Base-by-base conservation (phyloP, 2,113 vertebrate genomes). In the Ctenodactylus gundi region DNA sequence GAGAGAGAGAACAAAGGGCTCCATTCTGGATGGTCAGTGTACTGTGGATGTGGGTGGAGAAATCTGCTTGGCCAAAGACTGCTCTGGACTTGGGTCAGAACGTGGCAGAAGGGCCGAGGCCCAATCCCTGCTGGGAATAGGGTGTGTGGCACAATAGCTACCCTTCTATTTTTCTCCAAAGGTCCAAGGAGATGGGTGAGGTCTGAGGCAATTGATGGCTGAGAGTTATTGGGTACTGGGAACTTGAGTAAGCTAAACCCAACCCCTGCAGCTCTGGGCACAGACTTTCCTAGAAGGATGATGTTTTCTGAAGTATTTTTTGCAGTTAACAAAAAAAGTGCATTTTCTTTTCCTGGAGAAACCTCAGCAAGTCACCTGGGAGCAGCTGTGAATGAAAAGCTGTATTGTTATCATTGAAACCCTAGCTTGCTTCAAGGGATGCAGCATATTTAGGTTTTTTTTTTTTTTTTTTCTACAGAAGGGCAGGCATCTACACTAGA, bases 241-340 rank as follows among this genome's bases (percentile, higher is more conserved):
- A 53, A 12, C 51, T 62, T 64, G 23, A 14, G 18, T 73, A 49
- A 13, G 12, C 57, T 83, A 51, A n/a, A 49, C 6, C 7, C 21
- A 57, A 58, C 93, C 49, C n/a, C 65, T 95, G 29, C n/a, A 39
- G 8, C 29, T 81, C 41, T 77, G 78, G 53, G 55, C 78, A 39
- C 4, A 1, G 75, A 83, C 60, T 29, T 90, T 73, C 70, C 89
- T 76, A 53, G 57, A 23, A 88, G 18, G 10, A 51, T 49, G 44
- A 25, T 90, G n/a, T 88, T 92, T 92, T 82, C 78, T 57, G 4
- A 93, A 75, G 67, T 27, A 62, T 73, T 93, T 93, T 73, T 53
- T 93, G 49, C 46, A 85, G 23, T 36, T 77, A 7, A 55, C 67
- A 51, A 58, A 77, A 93, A 49, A n/a, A n/a, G n/a, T 36, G 31